Conservation (phyloP, 2,888 invertebrate genomes). For the Auanema sp. region DNA sequence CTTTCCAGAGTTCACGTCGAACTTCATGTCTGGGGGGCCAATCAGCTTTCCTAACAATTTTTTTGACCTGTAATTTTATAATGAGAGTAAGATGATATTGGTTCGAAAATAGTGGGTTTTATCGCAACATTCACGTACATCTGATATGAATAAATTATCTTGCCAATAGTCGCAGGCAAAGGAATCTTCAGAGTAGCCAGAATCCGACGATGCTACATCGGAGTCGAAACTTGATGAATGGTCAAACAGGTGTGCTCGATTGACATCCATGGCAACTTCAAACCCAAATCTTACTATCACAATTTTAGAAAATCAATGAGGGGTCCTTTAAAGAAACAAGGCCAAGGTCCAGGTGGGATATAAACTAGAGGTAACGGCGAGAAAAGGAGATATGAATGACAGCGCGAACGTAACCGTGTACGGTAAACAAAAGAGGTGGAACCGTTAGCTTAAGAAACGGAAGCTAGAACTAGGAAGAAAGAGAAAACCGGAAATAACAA, state of each 20-base stretch:
- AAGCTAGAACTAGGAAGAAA: slow-evolving; percentile 13
- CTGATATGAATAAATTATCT: slow-evolving; percentile 12
- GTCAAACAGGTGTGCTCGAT: background rate
- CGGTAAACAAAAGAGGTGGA: slow-evolving; percentile 20
- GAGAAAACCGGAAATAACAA: background rate
- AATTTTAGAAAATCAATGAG: slow-evolving; percentile 1
- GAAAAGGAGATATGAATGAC: slow-evolving; percentile 10
- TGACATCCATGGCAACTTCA: background rate
- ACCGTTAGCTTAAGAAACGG: slow-evolving; percentile 2
- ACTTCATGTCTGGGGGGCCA: slow-evolving; percentile 63
- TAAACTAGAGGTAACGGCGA: background rate
- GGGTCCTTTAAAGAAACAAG: slow-evolving; percentile 6
- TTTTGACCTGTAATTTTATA: slow-evolving; percentile 63
- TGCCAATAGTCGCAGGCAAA: slow-evolving; percentile 12
- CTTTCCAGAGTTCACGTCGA: slow-evolving; percentile 59
- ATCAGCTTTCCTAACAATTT: slow-evolving; percentile 59
- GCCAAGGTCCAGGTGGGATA: slow-evolving; percentile 5
- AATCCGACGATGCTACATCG: slow-evolving; percentile 11
- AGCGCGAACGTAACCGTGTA: slow-evolving; percentile 13
- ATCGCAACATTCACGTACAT: slow-evolving; percentile 11
- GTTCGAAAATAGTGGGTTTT: too few species aligned
- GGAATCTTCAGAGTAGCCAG: slow-evolving; percentile 19
- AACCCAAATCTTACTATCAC: background rate
- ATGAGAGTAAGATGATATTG: too few species aligned
- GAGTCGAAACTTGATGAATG: slow-evolving; percentile 1